Conservation (phyloP, 1,140 invertebrate species). For the Hylaeus volcanicus region DNA sequence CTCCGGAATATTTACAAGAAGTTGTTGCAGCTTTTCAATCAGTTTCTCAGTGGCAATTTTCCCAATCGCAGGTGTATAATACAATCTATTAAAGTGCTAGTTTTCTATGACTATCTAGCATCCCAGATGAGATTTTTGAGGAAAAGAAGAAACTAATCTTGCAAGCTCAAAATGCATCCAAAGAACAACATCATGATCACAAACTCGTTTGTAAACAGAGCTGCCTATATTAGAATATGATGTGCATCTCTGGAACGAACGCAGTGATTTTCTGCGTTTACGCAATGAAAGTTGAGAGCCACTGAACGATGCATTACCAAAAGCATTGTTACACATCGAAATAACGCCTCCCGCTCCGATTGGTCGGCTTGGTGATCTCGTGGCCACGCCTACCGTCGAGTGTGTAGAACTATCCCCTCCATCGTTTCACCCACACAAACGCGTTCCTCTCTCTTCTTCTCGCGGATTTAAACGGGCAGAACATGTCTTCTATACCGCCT, state of each 20-base stretch:
- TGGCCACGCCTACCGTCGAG: slow-evolving; percentile 44
- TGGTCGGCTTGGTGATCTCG: slow-evolving; percentile 42
- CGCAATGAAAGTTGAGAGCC: neutral
- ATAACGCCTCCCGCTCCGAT: slow-evolving; percentile 53
- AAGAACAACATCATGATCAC: too few relatives aligned
- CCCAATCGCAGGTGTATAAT: too few relatives aligned
- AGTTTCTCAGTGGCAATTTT: too few relatives aligned
- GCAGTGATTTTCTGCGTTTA: neutral
- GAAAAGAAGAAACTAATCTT: too few relatives aligned
- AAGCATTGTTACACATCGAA: slow-evolving; percentile 38
- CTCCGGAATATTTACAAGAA: too few relatives aligned
- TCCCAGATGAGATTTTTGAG: too few relatives aligned
- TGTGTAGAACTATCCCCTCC: slow-evolving; percentile 45
- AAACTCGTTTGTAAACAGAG: too few relatives aligned
- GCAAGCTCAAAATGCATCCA: too few relatives aligned
- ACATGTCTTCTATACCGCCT: slow-evolving; percentile 16
- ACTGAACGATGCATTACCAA: slow-evolving; percentile 20
- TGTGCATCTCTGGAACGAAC: neutral
- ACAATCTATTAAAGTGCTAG: too few relatives aligned
- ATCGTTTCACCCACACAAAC: neutral
- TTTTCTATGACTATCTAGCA: too few relatives aligned
- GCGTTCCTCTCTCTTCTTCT: slow-evolving; percentile 13
- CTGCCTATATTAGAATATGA: too few relatives aligned
- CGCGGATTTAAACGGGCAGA: neutral
- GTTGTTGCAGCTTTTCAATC: too few relatives aligned